Conservation (phyloP, 2,113 vertebrate species). For the Heterocephalus glaber region DNA sequence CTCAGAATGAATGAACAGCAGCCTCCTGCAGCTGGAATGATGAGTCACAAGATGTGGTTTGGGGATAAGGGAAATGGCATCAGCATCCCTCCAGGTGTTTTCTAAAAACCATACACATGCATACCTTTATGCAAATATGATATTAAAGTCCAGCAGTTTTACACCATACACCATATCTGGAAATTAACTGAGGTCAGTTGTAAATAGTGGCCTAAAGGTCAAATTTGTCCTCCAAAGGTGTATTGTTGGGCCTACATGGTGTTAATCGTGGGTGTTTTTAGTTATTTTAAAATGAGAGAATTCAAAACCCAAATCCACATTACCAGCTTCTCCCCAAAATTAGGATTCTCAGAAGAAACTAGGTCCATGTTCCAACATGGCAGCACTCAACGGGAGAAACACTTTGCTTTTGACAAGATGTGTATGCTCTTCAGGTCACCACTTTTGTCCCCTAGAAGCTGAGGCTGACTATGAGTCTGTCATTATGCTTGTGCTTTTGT, state of each 20-base stretch:
- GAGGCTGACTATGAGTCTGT: not conserved
- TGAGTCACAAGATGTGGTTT: not conserved
- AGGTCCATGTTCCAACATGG: no score
- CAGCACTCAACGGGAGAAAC: not conserved
- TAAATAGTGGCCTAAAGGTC: not conserved
- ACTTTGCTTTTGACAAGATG: not conserved
- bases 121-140: not conserved
- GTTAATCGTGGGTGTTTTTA: not conserved
- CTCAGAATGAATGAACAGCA: not conserved
- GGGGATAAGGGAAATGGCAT: not conserved
- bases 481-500: not conserved
- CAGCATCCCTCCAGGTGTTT: slow-evolving; percentile 9
- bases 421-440: not conserved
- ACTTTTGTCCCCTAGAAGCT: not conserved
- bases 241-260: not conserved
- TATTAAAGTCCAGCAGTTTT: not conserved
- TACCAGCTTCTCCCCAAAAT: not conserved
- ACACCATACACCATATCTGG: not conserved
- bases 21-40: not conserved
- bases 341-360: not conserved
- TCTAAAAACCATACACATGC: slow-evolving; percentile 4
- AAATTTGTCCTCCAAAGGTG: not conserved
- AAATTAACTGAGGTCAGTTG: not conserved
- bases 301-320: not conserved
- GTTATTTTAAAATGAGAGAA: not conserved